Conservation (phyloP, 2,888 invertebrate species). For the Oeneis ivallda region DNA sequence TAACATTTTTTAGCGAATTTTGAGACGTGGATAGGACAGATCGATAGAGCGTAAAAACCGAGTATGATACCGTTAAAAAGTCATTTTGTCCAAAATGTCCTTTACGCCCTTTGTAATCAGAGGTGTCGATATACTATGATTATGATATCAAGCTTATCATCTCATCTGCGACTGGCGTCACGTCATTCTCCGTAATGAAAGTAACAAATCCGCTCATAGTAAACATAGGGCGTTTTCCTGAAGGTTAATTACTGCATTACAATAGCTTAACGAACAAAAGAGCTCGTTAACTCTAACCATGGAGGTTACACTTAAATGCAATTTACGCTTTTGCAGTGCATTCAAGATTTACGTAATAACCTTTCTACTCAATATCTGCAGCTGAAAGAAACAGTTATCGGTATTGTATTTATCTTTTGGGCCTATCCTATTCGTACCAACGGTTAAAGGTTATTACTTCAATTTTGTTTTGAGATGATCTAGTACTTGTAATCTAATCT, state of each 20-base stretch:
- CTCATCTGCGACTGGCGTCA: conserved; percentile 2
- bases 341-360: background rate
- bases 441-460: too few relatives aligned
- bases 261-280: conserved; percentile 16
- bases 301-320: conserved; percentile 11
- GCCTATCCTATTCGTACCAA: too few relatives aligned
- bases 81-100: too few relatives aligned
- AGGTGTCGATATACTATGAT: too few relatives aligned
- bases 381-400: background rate
- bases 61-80: too few relatives aligned
- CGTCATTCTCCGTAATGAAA: conserved; percentile 6
- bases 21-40: too few relatives aligned
- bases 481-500: too few relatives aligned
- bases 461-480: too few relatives aligned
- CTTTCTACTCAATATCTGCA: background rate
- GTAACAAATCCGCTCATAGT: conserved; percentile 9
- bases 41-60: too few relatives aligned
- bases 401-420: too few relatives aligned
- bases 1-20: too few relatives aligned
- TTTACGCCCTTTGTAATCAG: too few relatives aligned
- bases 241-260: conserved; percentile 15
- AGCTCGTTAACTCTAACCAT: conserved; percentile 17
- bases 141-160: background rate
- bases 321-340: background rate
- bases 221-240: background rate